Evolutionary conservation across 1,140 invertebrate species (phyloP).

Genomic region (Aphaenogaster floridana): DNA sequence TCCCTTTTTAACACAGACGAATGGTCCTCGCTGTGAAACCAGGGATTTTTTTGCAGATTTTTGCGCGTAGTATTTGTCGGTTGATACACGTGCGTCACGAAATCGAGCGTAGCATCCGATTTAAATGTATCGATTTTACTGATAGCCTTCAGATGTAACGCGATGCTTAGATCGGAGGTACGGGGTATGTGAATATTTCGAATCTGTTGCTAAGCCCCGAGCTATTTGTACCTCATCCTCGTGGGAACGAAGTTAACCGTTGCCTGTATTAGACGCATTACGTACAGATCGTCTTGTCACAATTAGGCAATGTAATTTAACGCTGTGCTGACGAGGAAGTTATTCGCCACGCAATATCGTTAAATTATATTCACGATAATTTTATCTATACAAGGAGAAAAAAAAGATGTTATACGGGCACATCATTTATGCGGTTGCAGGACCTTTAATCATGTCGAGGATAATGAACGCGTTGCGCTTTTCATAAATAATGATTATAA

Average conservation of each 20-base stretch:
- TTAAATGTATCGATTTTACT: constrained; percentile 68
- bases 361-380: background rate
- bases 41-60: constrained; percentile 58
- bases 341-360: background rate
- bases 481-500: constrained; percentile 64
- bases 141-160: constrained; percentile 16
- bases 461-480: constrained; percentile 42
- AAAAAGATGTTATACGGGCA: background rate
- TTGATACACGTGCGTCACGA: constrained; percentile 60
- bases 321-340: background rate
- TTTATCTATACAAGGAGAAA: background rate
- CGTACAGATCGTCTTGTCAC: constrained; percentile 35
- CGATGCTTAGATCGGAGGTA: constrained; percentile 27
- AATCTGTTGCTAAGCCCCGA: constrained; percentile 35
- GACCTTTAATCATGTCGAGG: constrained; percentile 19
- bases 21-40: constrained; percentile 68
- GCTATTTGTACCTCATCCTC: constrained; percentile 37
- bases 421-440: constrained; percentile 13
- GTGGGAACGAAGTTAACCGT: constrained; percentile 42
- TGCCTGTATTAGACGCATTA: constrained; percentile 8
- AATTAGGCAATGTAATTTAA: constrained; percentile 34
- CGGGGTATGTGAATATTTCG: constrained; percentile 30
- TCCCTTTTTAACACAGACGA: constrained; percentile 82
- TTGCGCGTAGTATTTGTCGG: constrained; percentile 57
- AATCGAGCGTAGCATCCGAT: constrained; percentile 66